Base-by-base conservation (phyloP, 2,888 invertebrate species). In the Diplazon laetatorius region DNA sequence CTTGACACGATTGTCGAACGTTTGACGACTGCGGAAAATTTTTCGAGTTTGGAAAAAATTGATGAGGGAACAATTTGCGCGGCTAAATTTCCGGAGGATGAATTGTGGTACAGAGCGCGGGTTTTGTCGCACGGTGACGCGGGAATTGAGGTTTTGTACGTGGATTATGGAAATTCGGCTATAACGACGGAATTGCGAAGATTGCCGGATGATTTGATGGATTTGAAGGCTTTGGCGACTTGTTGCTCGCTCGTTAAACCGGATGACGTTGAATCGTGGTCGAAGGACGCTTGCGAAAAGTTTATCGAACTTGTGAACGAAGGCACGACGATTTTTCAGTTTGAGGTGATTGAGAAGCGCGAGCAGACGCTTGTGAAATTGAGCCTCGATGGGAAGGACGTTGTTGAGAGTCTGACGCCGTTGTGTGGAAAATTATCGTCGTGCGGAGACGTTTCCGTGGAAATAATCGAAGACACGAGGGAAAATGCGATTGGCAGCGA, bases 261-360 rank as follows among this genome's bases (percentile, higher is more conserved):
- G 0, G 91, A 93, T 4, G 91, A 92, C 62, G 91, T 94, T 10
- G 91, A 92, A 22, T 88, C 90, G 1, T 96, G 96, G 96, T 93
- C 95, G 0, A 91, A 93, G 1, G 92, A 93, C 82, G 95, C 95
- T 0, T 93, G 94, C 80, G 89, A 93, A 1, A 94, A 93, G 85
- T 96, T 96, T 85, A 91, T 92, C 20, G 94, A 95, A 76, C 90
- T 96, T 8, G 93, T 94, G 0, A 95, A 94, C 0, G 94, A 94
- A 44, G 95, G 95, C 0, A 94, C 94, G 42, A 94, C 95, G 0
- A 93, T 95, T 76, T 96, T 96, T 84, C 93, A 93, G 59, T 94
- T 94, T 0, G 93, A 94, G 82, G 93, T 95, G 82, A 92, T 95
- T 25, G 93, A 94, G 3, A 94, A 95, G 0, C 93, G 93, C 1